Percentiles rank a stretch among this genome's conserved stretches.
phyloP scores from a whole-genome alignment of 2,888 invertebrate genomes.

The Actias luna region DNA sequence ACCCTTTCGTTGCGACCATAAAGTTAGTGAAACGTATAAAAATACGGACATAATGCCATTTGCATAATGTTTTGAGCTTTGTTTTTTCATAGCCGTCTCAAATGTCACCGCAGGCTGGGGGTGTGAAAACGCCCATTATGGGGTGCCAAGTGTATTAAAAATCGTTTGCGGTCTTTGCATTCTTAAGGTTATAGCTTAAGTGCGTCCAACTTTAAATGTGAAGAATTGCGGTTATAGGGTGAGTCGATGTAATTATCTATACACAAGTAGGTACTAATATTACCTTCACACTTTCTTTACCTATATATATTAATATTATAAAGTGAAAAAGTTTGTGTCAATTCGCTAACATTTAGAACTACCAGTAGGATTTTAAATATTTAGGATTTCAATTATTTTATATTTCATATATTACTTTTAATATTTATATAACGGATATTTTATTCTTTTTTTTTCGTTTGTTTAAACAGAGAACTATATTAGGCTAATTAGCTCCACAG shows the following conservation, averaged over 20 bases:
- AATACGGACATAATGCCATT: slow-evolving; percentile 80
- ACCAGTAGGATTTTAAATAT: no score
- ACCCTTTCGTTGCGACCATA: slow-evolving; percentile 78
- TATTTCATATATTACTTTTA: no score
- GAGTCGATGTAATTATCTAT: neutral
- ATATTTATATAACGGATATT: no score
- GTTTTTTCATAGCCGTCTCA: slow-evolving; percentile 79
- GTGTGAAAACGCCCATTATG: slow-evolving; percentile 76
- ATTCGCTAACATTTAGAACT: no score
- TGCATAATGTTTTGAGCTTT: slow-evolving; percentile 79
- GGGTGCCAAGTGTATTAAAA: slow-evolving; percentile 78
- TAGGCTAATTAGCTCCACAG: no score
- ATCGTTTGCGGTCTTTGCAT: slow-evolving; percentile 74
- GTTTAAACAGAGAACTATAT: no score
- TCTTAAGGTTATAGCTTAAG: slow-evolving; percentile 74
- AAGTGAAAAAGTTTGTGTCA: no score
- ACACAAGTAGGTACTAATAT: neutral
- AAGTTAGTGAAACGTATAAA: slow-evolving; percentile 76
- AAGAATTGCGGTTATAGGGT: slow-evolving; percentile 20
- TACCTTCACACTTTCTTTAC: neutral
- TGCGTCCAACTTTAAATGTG: slow-evolving; percentile 33
- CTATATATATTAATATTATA: no score
- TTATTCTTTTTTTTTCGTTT: no score
- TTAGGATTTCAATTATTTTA: no score
- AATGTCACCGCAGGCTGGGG: slow-evolving; percentile 78